Base-by-base conservation (phyloP, 2,888 invertebrate species). In the Acleris sparsana region DNA sequence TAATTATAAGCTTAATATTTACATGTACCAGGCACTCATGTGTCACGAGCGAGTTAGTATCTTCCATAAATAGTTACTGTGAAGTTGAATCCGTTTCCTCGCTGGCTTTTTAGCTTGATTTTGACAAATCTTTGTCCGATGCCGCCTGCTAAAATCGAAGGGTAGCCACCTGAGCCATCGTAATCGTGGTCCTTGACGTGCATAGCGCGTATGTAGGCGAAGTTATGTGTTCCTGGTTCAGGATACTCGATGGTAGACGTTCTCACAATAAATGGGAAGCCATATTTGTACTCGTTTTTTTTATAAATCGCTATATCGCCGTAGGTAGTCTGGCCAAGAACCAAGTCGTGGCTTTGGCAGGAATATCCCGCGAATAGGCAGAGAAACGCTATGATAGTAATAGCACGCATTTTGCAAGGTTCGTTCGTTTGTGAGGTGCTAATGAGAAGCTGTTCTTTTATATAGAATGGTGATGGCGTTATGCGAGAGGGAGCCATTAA, bases 21-120 rank as follows among this genome's bases (percentile, higher is more conserved):
- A 59, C 48, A 58, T 69, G 68, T 75, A 75, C 73, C 64, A 77
- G 77, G 73, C 56, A 57, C 43, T 11, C 69, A 76, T 72, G 69
- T 69, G 17, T 57, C 9, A 2, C 16, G 18, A 62, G 49, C 52
- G 68, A 57, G 25, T 75, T 73, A 87, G 70, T 84, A 91, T 80
- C 86, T 84, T 70, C 92, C 93, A 53, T 90, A 92, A 33, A 93
- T 80, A 0, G 88, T 84, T 2, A 93, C 71, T 0, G 92, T 89
- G 70, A 92, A 93, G 73, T 93, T 91, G 43, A 92, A 81, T 0
- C 93, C 91, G 53, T 69, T 60, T 2, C 82, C 77, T 29, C 89
- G 77, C 70, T 92, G 92, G 46, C 90, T 88, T 74, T 90, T 90
- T 70, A 93, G 71, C 65, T 92, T 89, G 66, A 93, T 81, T 59